Conservation (phyloP, 1,140 invertebrate species). For the Leptopilina clavipes region DNA sequence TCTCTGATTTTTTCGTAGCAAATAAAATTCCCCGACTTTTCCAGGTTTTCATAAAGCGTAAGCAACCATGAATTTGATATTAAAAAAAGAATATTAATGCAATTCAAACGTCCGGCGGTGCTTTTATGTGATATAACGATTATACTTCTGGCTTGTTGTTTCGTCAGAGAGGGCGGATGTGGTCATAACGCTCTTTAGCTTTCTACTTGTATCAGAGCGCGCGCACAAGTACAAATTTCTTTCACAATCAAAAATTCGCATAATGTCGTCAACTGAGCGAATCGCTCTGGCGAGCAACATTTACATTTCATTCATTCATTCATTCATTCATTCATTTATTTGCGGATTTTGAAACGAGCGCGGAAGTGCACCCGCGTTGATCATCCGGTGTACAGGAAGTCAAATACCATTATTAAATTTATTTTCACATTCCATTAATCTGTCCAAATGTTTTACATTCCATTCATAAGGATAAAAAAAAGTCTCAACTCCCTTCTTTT, state of each 20-base stretch:
- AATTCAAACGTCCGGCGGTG: conserved; percentile 1
- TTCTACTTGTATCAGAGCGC: not conserved
- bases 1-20: too few relatives aligned
- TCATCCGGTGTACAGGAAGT: not conserved
- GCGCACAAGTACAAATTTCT: not conserved
- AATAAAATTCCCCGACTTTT: too few relatives aligned
- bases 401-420: not conserved
- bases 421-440: not conserved
- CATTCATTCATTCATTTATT: too few relatives aligned
- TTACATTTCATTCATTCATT: not conserved
- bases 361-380: not conserved
- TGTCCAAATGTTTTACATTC: not conserved
- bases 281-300: not conserved
- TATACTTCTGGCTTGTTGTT: not conserved
- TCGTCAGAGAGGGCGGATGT: not conserved
- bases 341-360: not conserved
- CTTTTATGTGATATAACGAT: not conserved
- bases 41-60: too few relatives aligned
- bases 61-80: too few relatives aligned
- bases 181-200: conserved; percentile 1
- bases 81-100: not conserved
- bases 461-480: not conserved
- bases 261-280: conserved; percentile 11
- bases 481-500: too few relatives aligned
- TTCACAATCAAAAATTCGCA: conserved; percentile 19